phyloP scores from a whole-genome alignment of 2,888 invertebrate genomes.

The Drepana falcataria region DNA sequence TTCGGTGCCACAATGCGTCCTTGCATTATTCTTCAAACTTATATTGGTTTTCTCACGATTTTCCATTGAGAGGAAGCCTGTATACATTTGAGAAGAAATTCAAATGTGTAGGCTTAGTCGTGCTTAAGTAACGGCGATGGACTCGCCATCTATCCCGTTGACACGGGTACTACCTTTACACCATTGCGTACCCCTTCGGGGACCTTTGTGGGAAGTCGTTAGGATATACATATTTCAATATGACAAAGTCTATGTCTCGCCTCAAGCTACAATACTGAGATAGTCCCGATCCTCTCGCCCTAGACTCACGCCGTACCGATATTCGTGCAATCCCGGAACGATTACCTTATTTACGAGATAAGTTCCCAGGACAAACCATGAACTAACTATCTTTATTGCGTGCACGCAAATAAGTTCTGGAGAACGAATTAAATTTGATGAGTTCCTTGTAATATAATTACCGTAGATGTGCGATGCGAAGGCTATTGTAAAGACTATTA shows the following conservation, averaged over 20 bases:
- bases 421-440: background rate
- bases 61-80: too few species aligned
- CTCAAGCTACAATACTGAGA: slow-evolving; percentile 3
- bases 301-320: slow-evolving; percentile 56
- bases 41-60: too few species aligned
- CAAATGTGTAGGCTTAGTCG: too few species aligned
- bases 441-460: background rate
- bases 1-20: too few species aligned
- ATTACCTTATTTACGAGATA: slow-evolving; percentile 68
- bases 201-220: too few species aligned
- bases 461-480: background rate
- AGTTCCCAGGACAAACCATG: slow-evolving; percentile 56
- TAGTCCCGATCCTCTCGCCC: slow-evolving; percentile 14
- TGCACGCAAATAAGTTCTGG: slow-evolving; percentile 19
- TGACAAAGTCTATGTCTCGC: slow-evolving; percentile 1
- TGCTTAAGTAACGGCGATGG: too few species aligned
- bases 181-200: too few species aligned
- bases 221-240: background rate
- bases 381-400: slow-evolving; percentile 44
- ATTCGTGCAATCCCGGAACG: slow-evolving; percentile 59
- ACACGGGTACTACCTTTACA: too few species aligned
- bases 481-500: too few species aligned
- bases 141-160: too few species aligned
- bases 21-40: too few species aligned
- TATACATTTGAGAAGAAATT: too few species aligned